These are phyloP conservation scores for Cryptoprocta ferox DNA, from an alignment of 2,797 vertebrate species.

Conservation along the genomic window DNA sequence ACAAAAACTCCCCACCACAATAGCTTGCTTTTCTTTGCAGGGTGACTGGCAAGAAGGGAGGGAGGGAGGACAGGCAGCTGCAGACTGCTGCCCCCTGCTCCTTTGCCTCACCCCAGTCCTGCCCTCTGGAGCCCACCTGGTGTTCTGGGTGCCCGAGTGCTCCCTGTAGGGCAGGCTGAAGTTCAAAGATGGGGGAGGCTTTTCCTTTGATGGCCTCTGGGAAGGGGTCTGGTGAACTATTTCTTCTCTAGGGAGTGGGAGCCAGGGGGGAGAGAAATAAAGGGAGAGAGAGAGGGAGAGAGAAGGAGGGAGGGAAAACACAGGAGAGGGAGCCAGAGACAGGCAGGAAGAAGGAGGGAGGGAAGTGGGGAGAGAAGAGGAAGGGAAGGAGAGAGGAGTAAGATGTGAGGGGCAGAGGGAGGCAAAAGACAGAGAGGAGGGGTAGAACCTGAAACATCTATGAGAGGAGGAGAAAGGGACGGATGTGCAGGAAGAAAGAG, in stretches of 20 bases:
- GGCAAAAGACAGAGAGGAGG: neutral
- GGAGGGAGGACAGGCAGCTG: neutral
- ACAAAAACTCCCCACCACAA: slow-evolving; percentile 17
- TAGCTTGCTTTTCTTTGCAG: slow-evolving; percentile 13
- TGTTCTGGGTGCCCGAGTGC: neutral
- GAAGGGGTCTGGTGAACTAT: neutral
- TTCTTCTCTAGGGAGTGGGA: neutral
- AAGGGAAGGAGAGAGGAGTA: neutral
- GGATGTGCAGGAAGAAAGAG: neutral
- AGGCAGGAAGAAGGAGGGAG: neutral
- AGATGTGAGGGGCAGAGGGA: neutral
- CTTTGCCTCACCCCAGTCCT: neutral
- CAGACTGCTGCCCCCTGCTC: neutral
- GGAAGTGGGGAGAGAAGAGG: neutral
- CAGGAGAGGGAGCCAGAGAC: neutral
- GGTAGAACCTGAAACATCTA: neutral
- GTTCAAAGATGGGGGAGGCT: neutral
- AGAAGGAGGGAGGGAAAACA: neutral
- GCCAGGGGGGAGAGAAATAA: neutral
- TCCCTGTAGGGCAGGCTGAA: neutral
- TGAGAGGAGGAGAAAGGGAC: neutral
- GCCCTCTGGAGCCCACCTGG: neutral
- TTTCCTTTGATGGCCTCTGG: neutral
- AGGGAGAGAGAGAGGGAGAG: neutral
- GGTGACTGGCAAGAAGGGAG: neutral